Evolutionary conservation across 2,113 vertebrate species (phyloP), one percentile per base, ranked within the genome.

Genomic region (Dromaius novaehollandiae): DNA sequence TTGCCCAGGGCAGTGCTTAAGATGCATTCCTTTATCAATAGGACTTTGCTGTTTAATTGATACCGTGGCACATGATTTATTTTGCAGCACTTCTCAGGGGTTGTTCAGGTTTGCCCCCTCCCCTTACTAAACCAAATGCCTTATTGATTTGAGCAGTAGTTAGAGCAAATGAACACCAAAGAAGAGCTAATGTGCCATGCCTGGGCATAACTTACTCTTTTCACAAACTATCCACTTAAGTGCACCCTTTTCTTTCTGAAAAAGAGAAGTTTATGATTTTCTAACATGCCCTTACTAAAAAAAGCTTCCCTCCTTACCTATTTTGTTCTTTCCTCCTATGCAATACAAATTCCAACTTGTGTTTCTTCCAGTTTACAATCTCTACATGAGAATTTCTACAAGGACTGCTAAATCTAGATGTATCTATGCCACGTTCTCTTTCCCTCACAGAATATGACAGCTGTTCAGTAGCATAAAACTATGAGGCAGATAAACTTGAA

Each of bases 131-230:
- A n/a, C 5, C n/a, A 7, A 64, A 4, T 15, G 40, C 12, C 9
- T 17, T 55, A 61, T 80, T 73, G 68, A 16, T 85, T 24, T 13
- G 56, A 68, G 30, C 16, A 4, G 17, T 18, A 36, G 25, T 79
- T 53, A 18, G 21, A 32, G 3, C 51, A 82, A 42, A n/a, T 24
- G 50, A 38, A 70, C 25, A 38, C 12, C 24, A 60, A 46, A 60
- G 5, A 32, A 11, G 3, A 17, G 44, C 10, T 3, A 8, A 0
- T 8, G 8, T 48, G 28, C 34, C 63, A 17, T 25, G 12, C n/a
- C 89, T 64, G 28, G 89, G 53, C 4, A 1, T 7, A 76, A 55
- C 6, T 86, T 51, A 16, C 5, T 11, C 4, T 28, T 38, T 73
- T 53, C 71, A 25, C 36, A 74, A 34, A 34, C 32, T 17, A 15